Evolutionary conservation across 2,888 invertebrate genomes (phyloP).

Genomic region (Stratiomys singularior): DNA sequence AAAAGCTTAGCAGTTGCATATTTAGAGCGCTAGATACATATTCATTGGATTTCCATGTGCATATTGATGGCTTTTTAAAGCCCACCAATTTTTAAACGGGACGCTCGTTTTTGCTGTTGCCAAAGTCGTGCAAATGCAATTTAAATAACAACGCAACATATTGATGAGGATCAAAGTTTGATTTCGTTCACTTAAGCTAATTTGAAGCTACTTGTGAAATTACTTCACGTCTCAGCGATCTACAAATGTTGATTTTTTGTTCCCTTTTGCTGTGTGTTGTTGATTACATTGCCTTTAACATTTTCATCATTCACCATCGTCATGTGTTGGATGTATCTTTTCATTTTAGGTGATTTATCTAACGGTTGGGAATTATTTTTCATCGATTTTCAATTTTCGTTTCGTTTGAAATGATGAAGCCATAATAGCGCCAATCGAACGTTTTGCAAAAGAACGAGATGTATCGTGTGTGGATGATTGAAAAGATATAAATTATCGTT

Average conservation of each 20-base stretch:
- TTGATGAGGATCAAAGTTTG: background rate
- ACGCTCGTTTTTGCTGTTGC: background rate
- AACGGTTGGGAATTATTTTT: background rate
- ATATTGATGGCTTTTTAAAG: background rate
- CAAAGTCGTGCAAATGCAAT: background rate
- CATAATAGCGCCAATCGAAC: background rate
- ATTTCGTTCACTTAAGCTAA: background rate
- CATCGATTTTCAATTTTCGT: slow-evolving; percentile 16
- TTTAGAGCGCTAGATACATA: background rate
- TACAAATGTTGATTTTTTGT: too few relatives aligned
- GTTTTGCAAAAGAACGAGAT: too few relatives aligned
- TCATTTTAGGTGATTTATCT: background rate
- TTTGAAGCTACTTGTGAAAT: background rate
- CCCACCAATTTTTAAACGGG: background rate
- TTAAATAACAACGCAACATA: background rate
- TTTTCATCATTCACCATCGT: too few relatives aligned
- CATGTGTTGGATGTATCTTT: too few relatives aligned
- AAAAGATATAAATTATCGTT: too few relatives aligned
- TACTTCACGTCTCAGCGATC: background rate
- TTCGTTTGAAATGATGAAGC: background rate
- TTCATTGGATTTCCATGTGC: background rate
- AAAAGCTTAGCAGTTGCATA: background rate
- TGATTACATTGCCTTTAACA: too few relatives aligned
- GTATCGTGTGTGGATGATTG: too few relatives aligned
- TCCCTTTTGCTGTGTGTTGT: too few relatives aligned